These are phyloP conservation scores for Pantherophis guttatus DNA, from an alignment of 2,113 vertebrate species.

Conservation along the genomic window DNA sequence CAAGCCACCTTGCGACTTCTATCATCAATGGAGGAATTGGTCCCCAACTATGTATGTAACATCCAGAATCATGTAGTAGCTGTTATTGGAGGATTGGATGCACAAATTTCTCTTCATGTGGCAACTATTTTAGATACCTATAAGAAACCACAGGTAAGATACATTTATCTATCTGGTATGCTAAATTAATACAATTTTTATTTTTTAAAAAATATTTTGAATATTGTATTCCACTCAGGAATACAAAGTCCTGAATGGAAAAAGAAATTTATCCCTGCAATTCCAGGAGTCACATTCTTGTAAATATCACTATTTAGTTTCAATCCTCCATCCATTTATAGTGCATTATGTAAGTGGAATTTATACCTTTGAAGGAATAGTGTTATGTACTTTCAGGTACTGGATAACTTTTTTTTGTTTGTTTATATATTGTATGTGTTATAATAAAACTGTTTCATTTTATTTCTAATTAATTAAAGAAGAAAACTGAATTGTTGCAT, in stretches of 20 bases:
- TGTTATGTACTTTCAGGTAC: no score
- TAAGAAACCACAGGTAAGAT: constrained; percentile 3
- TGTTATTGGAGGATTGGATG: not conserved
- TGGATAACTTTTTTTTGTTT: no score
- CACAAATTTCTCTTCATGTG: not conserved
- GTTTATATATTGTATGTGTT: no score
- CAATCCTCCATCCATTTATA: no score
- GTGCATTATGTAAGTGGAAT: no score
- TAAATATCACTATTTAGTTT: not conserved
- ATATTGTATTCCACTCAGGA: not conserved
- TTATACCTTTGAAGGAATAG: no score
- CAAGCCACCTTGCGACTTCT: not conserved
- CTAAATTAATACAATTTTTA: not conserved
- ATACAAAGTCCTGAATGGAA: not conserved
- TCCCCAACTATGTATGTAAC: not conserved
- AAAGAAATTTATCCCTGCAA: not conserved
- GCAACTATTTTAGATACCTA: not conserved
- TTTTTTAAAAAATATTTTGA: not conserved
- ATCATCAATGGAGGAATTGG: not conserved
- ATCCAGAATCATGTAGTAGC: not conserved
- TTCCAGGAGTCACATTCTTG: no score
- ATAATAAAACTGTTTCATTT: no score
- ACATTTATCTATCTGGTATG: not conserved
- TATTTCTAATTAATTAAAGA: no score
- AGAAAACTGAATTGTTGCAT: no score